These are phyloP conservation scores for Styela clava DNA, from an alignment of 23 tunicate species.

Conservation along the genomic window DNA sequence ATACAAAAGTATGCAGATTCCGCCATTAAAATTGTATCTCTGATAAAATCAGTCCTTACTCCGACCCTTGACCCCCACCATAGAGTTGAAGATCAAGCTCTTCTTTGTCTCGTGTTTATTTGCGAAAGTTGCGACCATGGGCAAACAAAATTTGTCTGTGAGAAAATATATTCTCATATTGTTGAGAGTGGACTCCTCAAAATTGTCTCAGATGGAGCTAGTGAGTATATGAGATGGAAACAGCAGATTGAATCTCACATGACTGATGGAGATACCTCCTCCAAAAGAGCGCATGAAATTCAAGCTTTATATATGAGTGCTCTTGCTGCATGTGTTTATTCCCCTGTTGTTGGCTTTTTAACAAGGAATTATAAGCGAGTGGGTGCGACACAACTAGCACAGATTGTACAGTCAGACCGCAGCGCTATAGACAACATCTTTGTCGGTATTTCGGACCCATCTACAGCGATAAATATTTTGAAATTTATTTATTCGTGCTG, in stretches of 20 bases:
- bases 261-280: neutral
- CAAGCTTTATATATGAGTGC: constrained; percentile 49
- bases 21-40: constrained; percentile 27
- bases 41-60: constrained; percentile 26
- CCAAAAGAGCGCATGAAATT: neutral
- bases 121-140: constrained; percentile 89
- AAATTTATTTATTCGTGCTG: constrained; percentile 49
- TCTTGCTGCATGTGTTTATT: constrained; percentile 54
- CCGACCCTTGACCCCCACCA: constrained; percentile 26
- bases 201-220: constrained; percentile 33
- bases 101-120: constrained; percentile 60
- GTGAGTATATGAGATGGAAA: constrained; percentile 12
- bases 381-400: constrained; percentile 8
- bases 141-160: constrained; percentile 30
- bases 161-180: constrained; percentile 38
- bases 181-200: constrained; percentile 26
- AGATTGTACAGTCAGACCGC: constrained; percentile 13
- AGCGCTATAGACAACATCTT: constrained; percentile 11
- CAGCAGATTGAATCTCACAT: constrained; percentile 9
- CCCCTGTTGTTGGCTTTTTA: constrained; percentile 68
- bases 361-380: constrained; percentile 32
- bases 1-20: constrained; percentile 32
- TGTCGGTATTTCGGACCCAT: neutral
- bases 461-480: constrained; percentile 31
- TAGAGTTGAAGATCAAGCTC: constrained; percentile 39